Evolutionary conservation across 1,140 invertebrate genomes (phyloP), one percentile per base, ranked within the genome.

Genomic region (Trichonephila inaurata): DNA sequence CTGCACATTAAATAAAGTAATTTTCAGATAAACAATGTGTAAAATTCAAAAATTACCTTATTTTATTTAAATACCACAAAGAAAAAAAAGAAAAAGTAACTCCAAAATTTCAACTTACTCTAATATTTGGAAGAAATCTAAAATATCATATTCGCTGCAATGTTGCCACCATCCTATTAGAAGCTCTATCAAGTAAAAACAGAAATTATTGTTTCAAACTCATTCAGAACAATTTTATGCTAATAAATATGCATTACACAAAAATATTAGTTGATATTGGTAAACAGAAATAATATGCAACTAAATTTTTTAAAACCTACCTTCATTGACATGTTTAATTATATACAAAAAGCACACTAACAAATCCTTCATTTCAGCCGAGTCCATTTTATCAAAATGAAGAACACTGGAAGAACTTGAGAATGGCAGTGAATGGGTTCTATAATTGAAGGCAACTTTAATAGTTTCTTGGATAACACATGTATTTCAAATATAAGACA

Each of bases 111-210:
- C 1, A 12, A 95, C 97, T 97, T 96, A 98, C 97, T 98, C 97
- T 87, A 98, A 96, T 77, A 98, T 96, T 89, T 97, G 97, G 95
- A 98, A 98, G 96, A 98, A 98, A 82, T 97, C 97, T 21, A 98
- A 96, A 60, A 98, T 96, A 94, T 98, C 97, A 93, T 96, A 96
- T 94, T 97, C 97, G 6, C 97, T 97, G 94, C 97, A 98, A 87
- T 98, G 98, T 95, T 97, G 97, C 98, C 98, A 99, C 98, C 98
- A 99, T 14, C 97, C 97, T 24, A 98, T 97, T n/a, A 99, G 96
- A 95, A 98, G 97, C 94, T 98, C 98, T 96, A 95, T 66, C 62
- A 87, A 62, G 18, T 14, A 58, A 19, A 72, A 72, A 44, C 51
- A 85, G 24, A 64, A 40, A 40, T 19, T 40, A 88, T 24, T 40